A percentile compares a stretch with the other conserved stretches of the same genome.
phyloP scores from a whole-genome alignment of 35 echinoderm and acorn worm genomes.

The Amphiura filiformis region DNA sequence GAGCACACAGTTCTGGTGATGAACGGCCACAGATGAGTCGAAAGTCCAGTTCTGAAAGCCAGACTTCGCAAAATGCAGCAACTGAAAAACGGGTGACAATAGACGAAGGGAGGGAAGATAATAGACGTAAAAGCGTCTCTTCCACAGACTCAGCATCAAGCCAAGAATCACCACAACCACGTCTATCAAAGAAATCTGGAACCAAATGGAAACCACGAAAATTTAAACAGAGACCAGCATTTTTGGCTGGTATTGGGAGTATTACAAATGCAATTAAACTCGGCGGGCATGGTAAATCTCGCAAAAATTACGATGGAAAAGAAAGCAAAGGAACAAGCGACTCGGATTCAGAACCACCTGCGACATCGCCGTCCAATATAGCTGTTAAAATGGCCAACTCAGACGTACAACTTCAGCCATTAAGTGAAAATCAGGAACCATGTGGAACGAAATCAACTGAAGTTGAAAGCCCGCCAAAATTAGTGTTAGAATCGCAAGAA shows the following conservation, averaged over 20 bases:
- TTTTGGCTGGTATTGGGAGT: constrained; percentile 54
- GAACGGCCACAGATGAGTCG: constrained; percentile 27
- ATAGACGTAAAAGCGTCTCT: constrained; percentile 28
- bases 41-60: constrained; percentile 39
- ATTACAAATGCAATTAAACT: constrained; percentile 42
- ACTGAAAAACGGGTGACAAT: constrained; percentile 39
- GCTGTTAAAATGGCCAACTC: not conserved
- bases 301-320: not conserved
- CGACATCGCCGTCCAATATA: not conserved
- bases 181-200: constrained; percentile 51
- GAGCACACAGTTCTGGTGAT: constrained; percentile 44
- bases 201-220: constrained; percentile 52
- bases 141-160: constrained; percentile 50
- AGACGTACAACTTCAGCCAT: not conserved
- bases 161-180: constrained; percentile 29
- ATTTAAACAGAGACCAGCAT: constrained; percentile 48
- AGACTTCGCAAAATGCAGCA: constrained; percentile 24
- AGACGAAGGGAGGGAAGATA: not conserved
- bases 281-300: constrained; percentile 33
- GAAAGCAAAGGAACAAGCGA: constrained; percentile 20
- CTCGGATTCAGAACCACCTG: not conserved
- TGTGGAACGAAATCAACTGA: too few relatives aligned
- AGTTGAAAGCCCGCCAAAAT: too few relatives aligned
- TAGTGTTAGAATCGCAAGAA: too few relatives aligned
- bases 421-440: not conserved